Base-by-base conservation (phyloP, 2,888 invertebrate species). In the Cheilosia impressa region DNA sequence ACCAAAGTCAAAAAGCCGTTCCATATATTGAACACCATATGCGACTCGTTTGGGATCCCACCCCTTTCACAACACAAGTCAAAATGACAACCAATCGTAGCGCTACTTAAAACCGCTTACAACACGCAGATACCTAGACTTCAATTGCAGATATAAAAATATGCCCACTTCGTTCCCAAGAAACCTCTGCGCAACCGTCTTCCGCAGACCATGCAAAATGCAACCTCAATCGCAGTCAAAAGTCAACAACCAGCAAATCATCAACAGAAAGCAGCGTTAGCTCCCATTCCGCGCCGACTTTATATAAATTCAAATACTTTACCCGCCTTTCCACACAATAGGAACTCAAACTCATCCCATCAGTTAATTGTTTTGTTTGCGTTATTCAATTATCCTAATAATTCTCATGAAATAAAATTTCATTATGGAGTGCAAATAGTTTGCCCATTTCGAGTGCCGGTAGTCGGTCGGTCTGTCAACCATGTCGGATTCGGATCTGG, bases 401-500 rank as follows among this genome's bases (percentile, higher is more conserved):
- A 69, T 81, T 75, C 81, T 69, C 75, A 81, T 75, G 75, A 75
- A 55, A 73, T 75, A 68, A 60, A 75, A 75, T 81, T 68, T 68
- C 50, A 76, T 76, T 63, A 69, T 47, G 27, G 41, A 72, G 81
- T 81, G 75, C 63, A 81, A 81, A 81, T 81, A 63, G 62, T 81
- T 81, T 41, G 63, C 62, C 57, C 60, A 65, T 47, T 80, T 52
- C 34, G 10, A 52, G 43, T 75, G 60, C 47, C 17, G 17, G 43
- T 47, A 47, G 52, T 52, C 52, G 19, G 43, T 34, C 65, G 43
- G n/a, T 62, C 76, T 81, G 81, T 81, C 81, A 75, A 73, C 75
- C 81, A 76, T 81, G 76, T 69, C 81, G 63, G 17, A 19, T 31
- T 69, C 81, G 63, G 17, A 19, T 41, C 22, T 22, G 65, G 43